Conservation (phyloP, 2,888 invertebrate species). For the Tachina fera region DNA sequence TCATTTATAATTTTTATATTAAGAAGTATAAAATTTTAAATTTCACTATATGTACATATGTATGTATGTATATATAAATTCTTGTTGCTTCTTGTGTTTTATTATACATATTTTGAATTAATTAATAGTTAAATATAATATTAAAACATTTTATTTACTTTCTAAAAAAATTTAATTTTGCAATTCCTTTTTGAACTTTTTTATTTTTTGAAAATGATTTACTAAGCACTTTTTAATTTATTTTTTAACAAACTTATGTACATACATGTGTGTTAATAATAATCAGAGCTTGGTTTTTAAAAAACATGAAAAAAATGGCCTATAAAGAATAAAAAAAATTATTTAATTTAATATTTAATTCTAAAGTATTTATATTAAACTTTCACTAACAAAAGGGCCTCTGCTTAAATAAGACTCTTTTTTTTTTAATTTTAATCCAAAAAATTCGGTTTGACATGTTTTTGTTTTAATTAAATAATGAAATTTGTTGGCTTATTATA, state of each 20-base stretch:
- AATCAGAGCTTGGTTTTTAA: no score
- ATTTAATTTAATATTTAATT: no score
- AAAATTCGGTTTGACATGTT: slow-evolving; percentile 11
- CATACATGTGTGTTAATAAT: background rate
- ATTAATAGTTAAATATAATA: slow-evolving; percentile 18
- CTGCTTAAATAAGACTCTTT: background rate
- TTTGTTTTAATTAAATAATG: slow-evolving; percentile 42
- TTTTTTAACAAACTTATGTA: slow-evolving; percentile 1
- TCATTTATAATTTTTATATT: background rate
- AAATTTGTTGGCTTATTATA: slow-evolving; percentile 5
- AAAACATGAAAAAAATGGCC: no score
- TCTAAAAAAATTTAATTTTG: slow-evolving; percentile 61
- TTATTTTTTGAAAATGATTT: slow-evolving; percentile 31
- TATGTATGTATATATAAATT: slow-evolving; percentile 12
- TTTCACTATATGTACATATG: background rate
- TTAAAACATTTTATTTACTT: slow-evolving; percentile 39
- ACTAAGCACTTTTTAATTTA: slow-evolving; percentile 25
- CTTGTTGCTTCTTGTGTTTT: slow-evolving; percentile 7
- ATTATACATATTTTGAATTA: slow-evolving; percentile 16
- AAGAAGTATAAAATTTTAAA: slow-evolving; percentile 29
- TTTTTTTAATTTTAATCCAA: slow-evolving; percentile 12
- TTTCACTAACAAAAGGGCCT: background rate
- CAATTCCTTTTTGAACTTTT: slow-evolving; percentile 69
- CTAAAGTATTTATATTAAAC: background rate
- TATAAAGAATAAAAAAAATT: no score